Percentiles rank a stretch among this genome's conserved stretches.
Evolutionary conservation across 2,888 invertebrate species (phyloP).

Genomic region (Petrolisthes cinctipes): DNA sequence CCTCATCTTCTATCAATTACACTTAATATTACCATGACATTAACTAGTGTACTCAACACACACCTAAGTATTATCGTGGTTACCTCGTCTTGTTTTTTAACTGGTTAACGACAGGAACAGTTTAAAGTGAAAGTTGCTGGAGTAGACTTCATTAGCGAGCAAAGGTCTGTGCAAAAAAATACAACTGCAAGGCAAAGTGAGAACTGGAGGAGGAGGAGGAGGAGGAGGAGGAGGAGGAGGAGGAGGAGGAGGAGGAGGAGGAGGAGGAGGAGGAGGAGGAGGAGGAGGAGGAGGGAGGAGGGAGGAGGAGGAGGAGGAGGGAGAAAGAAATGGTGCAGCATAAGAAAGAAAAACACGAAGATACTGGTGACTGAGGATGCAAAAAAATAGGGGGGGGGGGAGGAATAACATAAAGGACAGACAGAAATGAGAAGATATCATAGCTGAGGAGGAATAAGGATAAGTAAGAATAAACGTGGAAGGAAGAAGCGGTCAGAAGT

Average conservation of each 20-base stretch:
- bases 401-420: background rate
- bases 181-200: too few relatives aligned
- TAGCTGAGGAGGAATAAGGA: background rate
- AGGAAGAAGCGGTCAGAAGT: background rate
- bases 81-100: too few relatives aligned
- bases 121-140: too few relatives aligned
- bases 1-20: too few relatives aligned
- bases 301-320: background rate
- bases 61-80: too few relatives aligned
- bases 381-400: background rate
- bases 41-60: too few relatives aligned
- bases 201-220: background rate
- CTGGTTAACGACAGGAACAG: too few relatives aligned
- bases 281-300: background rate
- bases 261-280: background rate
- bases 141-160: too few relatives aligned
- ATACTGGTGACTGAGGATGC: background rate
- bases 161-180: too few relatives aligned
- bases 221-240: background rate
- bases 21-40: too few relatives aligned
- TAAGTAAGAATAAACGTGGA: conserved; percentile 1
- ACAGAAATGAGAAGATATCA: background rate
- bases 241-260: background rate
- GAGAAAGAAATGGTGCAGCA: background rate
- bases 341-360: background rate